Base-by-base conservation (phyloP, 2,888 invertebrate species). In the Oscheius onirici region DNA sequence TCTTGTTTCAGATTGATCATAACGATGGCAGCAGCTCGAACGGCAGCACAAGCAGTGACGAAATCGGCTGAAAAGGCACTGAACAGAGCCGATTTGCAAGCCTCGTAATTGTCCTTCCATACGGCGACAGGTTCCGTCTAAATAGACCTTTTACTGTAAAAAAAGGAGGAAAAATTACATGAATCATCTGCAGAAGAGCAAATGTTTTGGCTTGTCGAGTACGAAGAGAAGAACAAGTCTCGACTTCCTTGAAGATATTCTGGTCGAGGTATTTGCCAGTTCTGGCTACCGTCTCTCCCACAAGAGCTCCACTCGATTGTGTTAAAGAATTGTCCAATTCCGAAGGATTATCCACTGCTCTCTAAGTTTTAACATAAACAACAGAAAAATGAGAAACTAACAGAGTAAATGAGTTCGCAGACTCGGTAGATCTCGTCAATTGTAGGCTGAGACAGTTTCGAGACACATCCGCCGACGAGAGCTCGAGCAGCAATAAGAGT, bases 401-500 rank as follows among this genome's bases (percentile, higher is more conserved):
- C 69, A 10, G 74, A 69, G 44, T 63, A 78, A 49, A 76, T 66
- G 24, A 65, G 11, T 17, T 71, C 75, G 22, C 75, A 65, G 26
- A 79, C 74, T 11, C 75, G 69, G 24, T 71, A 76, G 49, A 72
- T 74, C 20, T 78, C 74, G 0, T 78, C 74, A 20, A 76, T 65
- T 11, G 73, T 73, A 28, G 72, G n/a, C 41, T 71, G 65, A 0
- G 69, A 28, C 58, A 79, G 57, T 66, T 80, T 78, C 91, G 86
- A 93, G 90, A 87, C 86, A 72, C 96, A 89, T 1, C 95, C 93
- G 20, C 96, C 95, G 60, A 96, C 91, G 88, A 95, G 95, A 44
- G 95, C 96, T 15, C 94, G 94, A 3, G 93, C 93, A 43, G 93
- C 92, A 88, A 95, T 95, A 74, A 97, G 90, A 91, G 94, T 93